phyloP scores from a whole-genome alignment of 2,113 vertebrate species.

The Syngnathus typhle region DNA sequence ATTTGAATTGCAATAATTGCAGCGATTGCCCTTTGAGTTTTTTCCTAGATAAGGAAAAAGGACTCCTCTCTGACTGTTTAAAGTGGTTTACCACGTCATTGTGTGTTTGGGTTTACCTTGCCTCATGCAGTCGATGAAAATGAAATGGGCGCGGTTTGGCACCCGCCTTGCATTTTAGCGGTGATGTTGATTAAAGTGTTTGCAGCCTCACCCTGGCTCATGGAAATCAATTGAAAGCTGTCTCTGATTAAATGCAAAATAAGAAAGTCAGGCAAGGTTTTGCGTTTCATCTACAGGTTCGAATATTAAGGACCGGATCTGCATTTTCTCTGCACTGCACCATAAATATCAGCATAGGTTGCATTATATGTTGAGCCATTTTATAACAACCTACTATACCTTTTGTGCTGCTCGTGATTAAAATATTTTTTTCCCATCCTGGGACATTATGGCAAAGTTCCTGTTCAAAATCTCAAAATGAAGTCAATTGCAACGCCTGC shows the following conservation, averaged over 20 bases:
- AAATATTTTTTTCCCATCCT: constrained; percentile 21
- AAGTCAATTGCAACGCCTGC: background rate
- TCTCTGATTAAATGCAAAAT: constrained; percentile 7
- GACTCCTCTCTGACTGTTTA: background rate
- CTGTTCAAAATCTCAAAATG: background rate
- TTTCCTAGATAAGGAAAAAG: background rate
- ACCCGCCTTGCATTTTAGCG: constrained; percentile 2
- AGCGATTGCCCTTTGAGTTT: background rate
- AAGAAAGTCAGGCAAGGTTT: background rate
- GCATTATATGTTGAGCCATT: background rate
- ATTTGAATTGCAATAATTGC: background rate
- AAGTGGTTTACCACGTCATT: background rate
- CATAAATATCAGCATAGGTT: background rate
- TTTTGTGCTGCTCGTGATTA: constrained; percentile 7
- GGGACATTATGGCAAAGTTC: background rate
- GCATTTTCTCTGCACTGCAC: constrained; percentile 1
- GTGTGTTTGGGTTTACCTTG: background rate
- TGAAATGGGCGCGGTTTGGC: constrained; percentile 6
- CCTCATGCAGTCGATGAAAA: constrained; percentile 15
- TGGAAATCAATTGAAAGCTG: constrained; percentile 11
- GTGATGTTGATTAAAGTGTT: constrained; percentile 13
- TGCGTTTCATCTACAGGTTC: background rate
- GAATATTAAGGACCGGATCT: background rate
- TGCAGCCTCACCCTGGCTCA: background rate
- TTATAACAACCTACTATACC: background rate